Base-by-base conservation (phyloP, 2,797 vertebrate species). In the Tiaroga cobitis region DNA sequence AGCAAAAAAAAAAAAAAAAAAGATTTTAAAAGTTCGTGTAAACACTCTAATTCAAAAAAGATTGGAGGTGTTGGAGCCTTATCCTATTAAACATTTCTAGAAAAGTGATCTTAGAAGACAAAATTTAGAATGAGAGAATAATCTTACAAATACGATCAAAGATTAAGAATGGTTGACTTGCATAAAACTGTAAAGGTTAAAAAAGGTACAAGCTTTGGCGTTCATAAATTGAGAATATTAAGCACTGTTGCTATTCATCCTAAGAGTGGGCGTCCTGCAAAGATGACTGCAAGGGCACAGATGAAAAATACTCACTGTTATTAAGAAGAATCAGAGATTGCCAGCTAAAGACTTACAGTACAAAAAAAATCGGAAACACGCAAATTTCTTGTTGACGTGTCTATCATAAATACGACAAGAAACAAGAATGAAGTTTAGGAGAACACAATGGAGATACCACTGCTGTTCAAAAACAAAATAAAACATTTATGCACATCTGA, bases 251-350 rank as follows among this genome's bases (percentile, higher is more conserved):
- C 63, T 81, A 29, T 49, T 56, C 80, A 69, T 81, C 49, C n/a
- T n/a, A 81, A 56, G 80, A 72, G 67, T 81, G 67, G 80, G 67
- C 49, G 49, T 72, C 80, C 24, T 70, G 80, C 32, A 81, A 70
- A 81, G 37, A 81, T 59, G 32, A 70, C 67, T 54, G 49, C 49
- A 70, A 81, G 49, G 41, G 21, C 80, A 72, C 49, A 81, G 67
- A 61, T 41, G 54, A 37, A 26, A 61, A 78, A 78, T 61, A 26
- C 54, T 61, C 75, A 19, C 9, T 61, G 75, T n/a, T 78, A 61
- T 78, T 41, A 39, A 41, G 37, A 78, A 11, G 24, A 78, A 61
- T 41, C 54, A 61, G 75, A 59, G 15, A 51, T 46, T 56, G 32
- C 13, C 73, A 56, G 32, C 21, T 76, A 37, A 37, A 76, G 73